Evolutionary conservation across 2,797 vertebrate genomes (phyloP).

Genomic region (Lutjanus campechanus): DNA sequence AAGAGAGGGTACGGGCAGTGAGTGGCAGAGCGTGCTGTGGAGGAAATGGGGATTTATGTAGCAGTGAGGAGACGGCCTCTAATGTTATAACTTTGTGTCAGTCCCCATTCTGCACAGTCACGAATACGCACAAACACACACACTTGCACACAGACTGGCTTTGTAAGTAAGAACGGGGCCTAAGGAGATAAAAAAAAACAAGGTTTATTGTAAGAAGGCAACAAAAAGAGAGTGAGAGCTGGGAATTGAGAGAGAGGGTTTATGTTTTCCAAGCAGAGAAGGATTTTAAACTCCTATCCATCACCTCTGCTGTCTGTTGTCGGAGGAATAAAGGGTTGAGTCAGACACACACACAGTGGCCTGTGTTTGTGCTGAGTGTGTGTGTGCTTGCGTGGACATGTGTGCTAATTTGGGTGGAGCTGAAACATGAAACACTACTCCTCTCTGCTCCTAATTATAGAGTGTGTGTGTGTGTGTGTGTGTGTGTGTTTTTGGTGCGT

Average conservation of each 20-base stretch:
- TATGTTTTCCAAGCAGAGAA: slow-evolving; percentile 47
- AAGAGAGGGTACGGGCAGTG: slow-evolving; percentile 58
- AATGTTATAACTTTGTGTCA: slow-evolving; percentile 71
- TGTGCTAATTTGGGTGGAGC: slow-evolving; percentile 71
- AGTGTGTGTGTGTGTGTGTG: slow-evolving; percentile 29
- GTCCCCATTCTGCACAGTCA: slow-evolving; percentile 52
- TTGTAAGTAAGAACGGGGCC: slow-evolving; percentile 11
- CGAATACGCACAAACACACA: slow-evolving; percentile 42
- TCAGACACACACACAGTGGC: slow-evolving; percentile 39
- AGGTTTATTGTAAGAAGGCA: slow-evolving; percentile 44
- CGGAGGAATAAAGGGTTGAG: slow-evolving; percentile 37
- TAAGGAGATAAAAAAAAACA: slow-evolving; percentile 23
- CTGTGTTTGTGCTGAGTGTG: slow-evolving; percentile 31
- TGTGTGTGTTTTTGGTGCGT: slow-evolving; percentile 34
- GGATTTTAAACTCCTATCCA: slow-evolving; percentile 53
- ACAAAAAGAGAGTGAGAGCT: slow-evolving; percentile 36
- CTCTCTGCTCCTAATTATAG: slow-evolving; percentile 58
- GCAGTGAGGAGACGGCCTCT: slow-evolving; percentile 63
- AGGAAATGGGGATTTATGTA: slow-evolving; percentile 82
- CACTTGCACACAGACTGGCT: slow-evolving; percentile 15
- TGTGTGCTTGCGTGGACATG: slow-evolving; percentile 39
- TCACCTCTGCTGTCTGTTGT: slow-evolving; percentile 41
- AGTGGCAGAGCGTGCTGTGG: slow-evolving; percentile 77
- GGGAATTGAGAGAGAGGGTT: slow-evolving; percentile 46
- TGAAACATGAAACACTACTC: slow-evolving; percentile 66